phyloP scores from a whole-genome alignment of 2,888 invertebrate species.

The Mesoligia furuncula region DNA sequence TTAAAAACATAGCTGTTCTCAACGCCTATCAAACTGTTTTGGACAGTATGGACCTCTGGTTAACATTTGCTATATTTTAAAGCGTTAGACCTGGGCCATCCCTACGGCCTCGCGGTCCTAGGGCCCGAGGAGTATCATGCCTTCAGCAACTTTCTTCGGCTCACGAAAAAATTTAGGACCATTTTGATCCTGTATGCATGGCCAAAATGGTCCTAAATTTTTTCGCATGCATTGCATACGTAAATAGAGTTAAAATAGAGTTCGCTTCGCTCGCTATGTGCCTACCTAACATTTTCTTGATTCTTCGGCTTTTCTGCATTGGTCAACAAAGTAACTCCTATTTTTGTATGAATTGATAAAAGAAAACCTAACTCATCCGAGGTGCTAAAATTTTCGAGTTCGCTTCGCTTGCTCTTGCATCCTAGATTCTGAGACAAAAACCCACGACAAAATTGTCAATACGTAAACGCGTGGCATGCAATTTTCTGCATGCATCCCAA shows the following conservation, averaged over 20 bases:
- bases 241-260: no score
- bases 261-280: background rate
- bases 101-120: background rate
- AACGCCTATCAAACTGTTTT: background rate
- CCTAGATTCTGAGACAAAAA: no score
- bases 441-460: no score
- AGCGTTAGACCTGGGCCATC: background rate
- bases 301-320: background rate
- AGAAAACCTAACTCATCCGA: no score
- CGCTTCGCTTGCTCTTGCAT: no score
- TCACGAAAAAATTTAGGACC: no score
- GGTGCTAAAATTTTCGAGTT: no score
- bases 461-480: no score
- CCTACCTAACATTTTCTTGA: background rate
- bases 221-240: no score
- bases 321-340: background rate
- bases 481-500: no score
- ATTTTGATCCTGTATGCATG: background rate
- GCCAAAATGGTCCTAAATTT: no score
- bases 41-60: background rate
- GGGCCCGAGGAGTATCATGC: background rate
- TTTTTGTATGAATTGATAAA: no score
- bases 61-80: background rate
- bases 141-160: background rate
- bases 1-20: background rate